phyloP scores from a whole-genome alignment of 2,888 invertebrate genomes.

The Hemaris fuciformis region DNA sequence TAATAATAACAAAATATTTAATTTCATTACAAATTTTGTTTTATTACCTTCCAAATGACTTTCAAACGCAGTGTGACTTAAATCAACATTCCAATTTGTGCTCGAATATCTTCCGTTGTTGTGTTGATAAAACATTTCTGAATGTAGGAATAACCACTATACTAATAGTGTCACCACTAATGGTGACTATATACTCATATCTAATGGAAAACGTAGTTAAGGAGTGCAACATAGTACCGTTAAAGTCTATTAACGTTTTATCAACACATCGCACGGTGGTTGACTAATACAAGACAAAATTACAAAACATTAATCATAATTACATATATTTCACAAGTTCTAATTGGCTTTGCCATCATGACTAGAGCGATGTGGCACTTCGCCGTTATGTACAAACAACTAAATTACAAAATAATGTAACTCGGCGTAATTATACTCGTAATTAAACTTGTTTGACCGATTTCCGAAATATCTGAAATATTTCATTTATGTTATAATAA shows the following conservation, averaged over 20 bases:
- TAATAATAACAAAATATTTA: conserved; percentile 77
- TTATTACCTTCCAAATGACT: conserved; percentile 47
- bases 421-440: background rate
- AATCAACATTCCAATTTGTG: background rate
- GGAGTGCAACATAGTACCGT: too few species aligned
- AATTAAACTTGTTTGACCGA: too few species aligned
- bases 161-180: too few species aligned
- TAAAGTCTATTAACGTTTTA: background rate
- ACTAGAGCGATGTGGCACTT: background rate
- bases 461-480: too few species aligned
- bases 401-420: background rate
- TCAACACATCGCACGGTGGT: too few species aligned
- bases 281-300: background rate
- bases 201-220: too few species aligned
- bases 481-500: too few species aligned
- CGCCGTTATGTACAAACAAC: background rate
- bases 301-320: conserved; percentile 12
- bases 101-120: background rate
- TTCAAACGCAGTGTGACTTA: background rate
- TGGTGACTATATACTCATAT: too few species aligned
- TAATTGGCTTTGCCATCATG: conserved; percentile 19
- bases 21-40: conserved; percentile 68
- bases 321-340: conserved; percentile 15
- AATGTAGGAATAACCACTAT: too few species aligned
- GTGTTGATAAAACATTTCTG: background rate